These are phyloP conservation scores for Ylistrum balloti DNA, from an alignment of 1,140 invertebrate species.

Conservation along the genomic window DNA sequence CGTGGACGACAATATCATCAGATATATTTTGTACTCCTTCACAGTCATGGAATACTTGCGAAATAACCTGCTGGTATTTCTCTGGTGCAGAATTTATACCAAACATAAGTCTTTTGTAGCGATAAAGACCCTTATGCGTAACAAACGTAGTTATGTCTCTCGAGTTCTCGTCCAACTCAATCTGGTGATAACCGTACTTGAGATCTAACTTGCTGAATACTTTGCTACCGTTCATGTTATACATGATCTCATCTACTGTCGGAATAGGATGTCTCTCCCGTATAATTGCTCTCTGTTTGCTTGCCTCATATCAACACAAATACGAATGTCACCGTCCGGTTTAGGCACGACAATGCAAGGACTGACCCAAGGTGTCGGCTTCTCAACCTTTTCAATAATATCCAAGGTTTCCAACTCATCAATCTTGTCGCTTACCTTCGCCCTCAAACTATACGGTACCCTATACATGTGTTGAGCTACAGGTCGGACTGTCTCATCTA, in stretches of 20 bases:
- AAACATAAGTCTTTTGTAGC: constrained; percentile 67
- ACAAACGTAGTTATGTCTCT: constrained; percentile 65
- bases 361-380: constrained; percentile 69
- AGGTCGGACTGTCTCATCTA: constrained; percentile 65
- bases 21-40: constrained; percentile 67
- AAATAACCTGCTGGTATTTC: constrained; percentile 66
- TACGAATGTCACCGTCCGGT: constrained; percentile 66
- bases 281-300: constrained; percentile 71
- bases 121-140: constrained; percentile 61
- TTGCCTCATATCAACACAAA: constrained; percentile 75
- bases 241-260: constrained; percentile 71
- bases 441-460: too few relatives aligned
- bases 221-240: constrained; percentile 68
- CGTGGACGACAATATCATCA: constrained; percentile 73
- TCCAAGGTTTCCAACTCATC: too few relatives aligned
- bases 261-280: constrained; percentile 74
- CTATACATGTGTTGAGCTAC: constrained; percentile 47
- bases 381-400: background rate
- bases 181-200: constrained; percentile 71
- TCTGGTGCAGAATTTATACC: constrained; percentile 65
- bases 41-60: constrained; percentile 59
- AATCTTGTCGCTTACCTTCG: too few relatives aligned
- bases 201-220: constrained; percentile 75
- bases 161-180: constrained; percentile 68
- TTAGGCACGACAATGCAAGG: constrained; percentile 72